Evolutionary conservation across 1,140 invertebrate species (phyloP).

Genomic region (Pinna nobilis): DNA sequence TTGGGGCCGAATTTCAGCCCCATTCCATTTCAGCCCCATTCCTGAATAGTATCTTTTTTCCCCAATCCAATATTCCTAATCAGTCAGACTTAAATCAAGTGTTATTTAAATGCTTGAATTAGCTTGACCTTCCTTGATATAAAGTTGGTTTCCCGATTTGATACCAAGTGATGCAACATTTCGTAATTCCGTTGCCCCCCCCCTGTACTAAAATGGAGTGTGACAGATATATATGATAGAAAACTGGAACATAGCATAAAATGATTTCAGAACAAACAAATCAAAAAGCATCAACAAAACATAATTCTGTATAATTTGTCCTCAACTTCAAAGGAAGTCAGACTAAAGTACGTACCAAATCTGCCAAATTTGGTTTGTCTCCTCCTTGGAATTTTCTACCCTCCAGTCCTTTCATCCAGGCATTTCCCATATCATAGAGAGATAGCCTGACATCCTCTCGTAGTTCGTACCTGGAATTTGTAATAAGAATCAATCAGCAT

Average conservation of each 20-base stretch:
- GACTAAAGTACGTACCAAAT: slow-evolving; percentile 83
- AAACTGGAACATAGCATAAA: not conserved
- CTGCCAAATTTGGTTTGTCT: slow-evolving; percentile 90
- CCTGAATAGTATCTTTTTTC: no score
- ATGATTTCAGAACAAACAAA: not conserved
- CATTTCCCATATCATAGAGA: slow-evolving; percentile 90
- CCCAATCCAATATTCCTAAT: no score
- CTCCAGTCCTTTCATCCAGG: slow-evolving; percentile 85
- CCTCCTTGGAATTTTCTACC: slow-evolving; percentile 87
- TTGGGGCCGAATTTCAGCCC: no score
- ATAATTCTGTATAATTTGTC: no score
- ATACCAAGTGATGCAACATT: not conserved
- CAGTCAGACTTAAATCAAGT: no score
- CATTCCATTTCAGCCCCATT: no score
- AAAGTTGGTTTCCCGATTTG: no score
- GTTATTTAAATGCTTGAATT: no score
- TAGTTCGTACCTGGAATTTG: slow-evolving; percentile 82
- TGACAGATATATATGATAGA: not conserved
- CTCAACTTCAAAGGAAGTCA: no score
- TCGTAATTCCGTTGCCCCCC: not conserved
- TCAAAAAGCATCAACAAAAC: no score
- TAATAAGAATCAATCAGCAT: not conserved
- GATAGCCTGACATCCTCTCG: slow-evolving; percentile 92
- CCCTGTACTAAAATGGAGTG: not conserved
- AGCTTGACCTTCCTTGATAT: no score